These are phyloP conservation scores for Dipodomys ordii DNA, from an alignment of 2,113 vertebrate species.

Conservation along the genomic window DNA sequence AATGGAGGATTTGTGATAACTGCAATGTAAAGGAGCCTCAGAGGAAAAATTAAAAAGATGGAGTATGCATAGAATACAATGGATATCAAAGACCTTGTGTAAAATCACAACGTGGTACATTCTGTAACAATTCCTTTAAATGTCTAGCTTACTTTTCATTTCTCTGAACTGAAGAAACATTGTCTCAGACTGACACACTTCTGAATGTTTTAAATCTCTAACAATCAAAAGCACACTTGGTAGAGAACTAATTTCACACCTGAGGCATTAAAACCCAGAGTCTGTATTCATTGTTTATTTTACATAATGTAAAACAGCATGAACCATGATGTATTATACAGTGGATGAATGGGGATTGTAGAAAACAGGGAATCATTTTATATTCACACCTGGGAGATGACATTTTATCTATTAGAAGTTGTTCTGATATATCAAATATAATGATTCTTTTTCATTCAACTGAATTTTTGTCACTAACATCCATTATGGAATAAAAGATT, in stretches of 20 bases:
- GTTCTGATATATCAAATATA: slow-evolving; percentile 56
- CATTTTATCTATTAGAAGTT: slow-evolving; percentile 68
- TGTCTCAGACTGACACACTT: slow-evolving; percentile 68
- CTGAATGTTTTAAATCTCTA: slow-evolving; percentile 78
- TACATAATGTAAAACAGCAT: slow-evolving; percentile 80
- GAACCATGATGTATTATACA: slow-evolving; percentile 65
- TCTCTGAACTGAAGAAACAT: slow-evolving; percentile 64
- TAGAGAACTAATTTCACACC: slow-evolving; percentile 84
- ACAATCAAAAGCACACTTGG: slow-evolving; percentile 64
- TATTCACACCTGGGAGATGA: slow-evolving; percentile 76
- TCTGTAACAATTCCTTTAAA: slow-evolving; percentile 66
- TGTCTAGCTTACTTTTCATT: slow-evolving; percentile 70
- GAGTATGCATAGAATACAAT: slow-evolving; percentile 72
- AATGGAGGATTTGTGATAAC: slow-evolving; percentile 83
- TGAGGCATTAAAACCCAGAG: slow-evolving; percentile 73
- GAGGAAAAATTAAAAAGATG: slow-evolving; percentile 79
- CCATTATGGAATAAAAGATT: slow-evolving; percentile 59
- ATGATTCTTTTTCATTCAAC: slow-evolving; percentile 55
- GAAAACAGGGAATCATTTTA: slow-evolving; percentile 76
- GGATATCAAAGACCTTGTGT: slow-evolving; percentile 49
- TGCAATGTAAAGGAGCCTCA: slow-evolving; percentile 75
- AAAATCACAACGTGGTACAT: neutral
- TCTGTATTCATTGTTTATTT: slow-evolving; percentile 81
- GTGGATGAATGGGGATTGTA: slow-evolving; percentile 67
- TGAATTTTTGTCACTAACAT: slow-evolving; percentile 54